Evolutionary conservation across 2,113 vertebrate species (phyloP).

Genomic region (Glaucidium brasilianum): DNA sequence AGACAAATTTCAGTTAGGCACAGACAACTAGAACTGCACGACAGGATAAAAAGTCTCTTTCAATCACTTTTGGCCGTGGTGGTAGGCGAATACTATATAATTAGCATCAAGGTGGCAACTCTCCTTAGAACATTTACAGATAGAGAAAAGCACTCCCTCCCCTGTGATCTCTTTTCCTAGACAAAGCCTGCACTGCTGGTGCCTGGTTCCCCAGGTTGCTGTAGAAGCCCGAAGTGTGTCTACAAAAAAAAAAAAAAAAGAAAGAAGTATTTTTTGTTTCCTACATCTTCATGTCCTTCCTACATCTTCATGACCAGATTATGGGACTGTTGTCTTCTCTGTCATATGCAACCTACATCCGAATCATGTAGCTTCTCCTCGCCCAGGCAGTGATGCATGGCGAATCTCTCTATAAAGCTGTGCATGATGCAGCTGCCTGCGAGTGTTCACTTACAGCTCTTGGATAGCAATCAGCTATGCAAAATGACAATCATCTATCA

Average conservation of each 20-base stretch:
- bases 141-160: background rate
- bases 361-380: background rate
- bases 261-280: background rate
- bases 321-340: background rate
- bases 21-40: background rate
- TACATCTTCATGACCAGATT: background rate
- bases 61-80: constrained; percentile 5
- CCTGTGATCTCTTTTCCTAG: background rate
- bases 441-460: background rate
- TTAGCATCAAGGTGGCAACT: background rate
- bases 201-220: background rate
- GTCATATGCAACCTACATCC: background rate
- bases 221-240: background rate
- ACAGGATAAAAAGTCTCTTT: constrained; percentile 14
- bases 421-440: background rate
- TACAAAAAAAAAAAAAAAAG: no score
- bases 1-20: background rate
- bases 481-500: background rate
- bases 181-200: background rate
- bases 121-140: background rate
- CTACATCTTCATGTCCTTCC: background rate
- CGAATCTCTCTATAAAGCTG: background rate
- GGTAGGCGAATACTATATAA: background rate
- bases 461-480: background rate
- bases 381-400: fast-evolving